These are phyloP conservation scores for Zosterops lateralis DNA, from an alignment of 2,113 vertebrate species.

Conservation along the genomic window DNA sequence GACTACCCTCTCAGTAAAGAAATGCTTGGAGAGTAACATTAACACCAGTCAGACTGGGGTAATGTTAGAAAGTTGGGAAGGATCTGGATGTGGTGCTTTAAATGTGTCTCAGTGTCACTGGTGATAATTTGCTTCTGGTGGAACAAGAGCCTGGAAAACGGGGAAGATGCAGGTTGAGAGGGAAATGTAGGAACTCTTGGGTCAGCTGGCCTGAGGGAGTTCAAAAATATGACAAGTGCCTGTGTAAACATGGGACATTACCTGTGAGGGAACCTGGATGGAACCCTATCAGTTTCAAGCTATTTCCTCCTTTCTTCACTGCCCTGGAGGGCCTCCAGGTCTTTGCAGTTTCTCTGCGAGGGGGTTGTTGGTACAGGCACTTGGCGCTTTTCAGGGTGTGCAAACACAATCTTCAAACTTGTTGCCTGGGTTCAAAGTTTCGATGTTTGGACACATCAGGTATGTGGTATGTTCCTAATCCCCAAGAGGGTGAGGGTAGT, in stretches of 20 bases:
- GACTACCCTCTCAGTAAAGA: background rate
- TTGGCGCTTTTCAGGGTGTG: background rate
- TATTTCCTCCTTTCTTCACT: background rate
- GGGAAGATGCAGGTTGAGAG: background rate
- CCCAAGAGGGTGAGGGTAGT: constrained; percentile 2
- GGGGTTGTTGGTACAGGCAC: background rate
- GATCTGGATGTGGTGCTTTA: background rate
- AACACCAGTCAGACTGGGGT: background rate
- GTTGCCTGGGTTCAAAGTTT: constrained; percentile 11
- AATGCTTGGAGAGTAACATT: background rate
- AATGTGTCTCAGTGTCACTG: background rate
- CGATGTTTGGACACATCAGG: background rate
- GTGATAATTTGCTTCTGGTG: background rate
- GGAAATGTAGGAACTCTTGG: background rate
- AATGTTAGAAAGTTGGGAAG: background rate
- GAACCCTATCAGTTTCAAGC: background rate
- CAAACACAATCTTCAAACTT: background rate
- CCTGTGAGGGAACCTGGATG: background rate
- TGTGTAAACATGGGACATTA: background rate
- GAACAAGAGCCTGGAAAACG: background rate
- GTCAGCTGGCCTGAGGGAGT: background rate
- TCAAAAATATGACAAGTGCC: background rate
- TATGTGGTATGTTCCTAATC: constrained; percentile 39
- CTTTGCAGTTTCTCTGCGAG: background rate
- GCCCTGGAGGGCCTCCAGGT: accelerated